Conservation (phyloP, 2,797 vertebrate genomes). For the Eutrigla gurnardus region DNA sequence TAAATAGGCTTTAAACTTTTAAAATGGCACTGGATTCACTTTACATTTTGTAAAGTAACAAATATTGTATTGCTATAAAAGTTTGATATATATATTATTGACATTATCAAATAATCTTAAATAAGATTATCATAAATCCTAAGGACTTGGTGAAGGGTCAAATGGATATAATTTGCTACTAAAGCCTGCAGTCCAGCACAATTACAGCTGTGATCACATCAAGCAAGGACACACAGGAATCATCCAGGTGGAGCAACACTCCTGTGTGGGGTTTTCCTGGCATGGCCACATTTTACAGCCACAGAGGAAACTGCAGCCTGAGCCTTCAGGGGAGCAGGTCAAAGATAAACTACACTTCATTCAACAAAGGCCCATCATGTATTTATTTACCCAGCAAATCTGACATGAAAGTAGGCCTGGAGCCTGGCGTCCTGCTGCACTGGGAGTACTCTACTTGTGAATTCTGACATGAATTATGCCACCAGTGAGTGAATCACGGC, state of each 20-base stretch:
- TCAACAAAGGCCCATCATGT: constrained; percentile 18
- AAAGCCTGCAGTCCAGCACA: background rate
- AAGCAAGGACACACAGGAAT: constrained; percentile 7
- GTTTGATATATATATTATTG: too few relatives aligned
- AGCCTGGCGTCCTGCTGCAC: background rate
- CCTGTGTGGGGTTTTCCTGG: background rate
- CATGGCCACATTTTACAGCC: constrained; percentile 8
- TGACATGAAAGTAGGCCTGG: constrained; percentile 20
- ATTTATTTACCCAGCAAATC: constrained; percentile 48
- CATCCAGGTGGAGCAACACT: background rate
- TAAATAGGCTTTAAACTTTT: too few relatives aligned
- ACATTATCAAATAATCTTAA: too few relatives aligned
- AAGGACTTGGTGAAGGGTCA: background rate
- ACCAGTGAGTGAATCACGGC: constrained; percentile 47
- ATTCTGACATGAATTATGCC: constrained; percentile 47
- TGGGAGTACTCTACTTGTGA: constrained; percentile 3
- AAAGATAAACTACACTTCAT: constrained; percentile 22
- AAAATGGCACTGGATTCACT: too few relatives aligned
- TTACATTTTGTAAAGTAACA: too few relatives aligned
- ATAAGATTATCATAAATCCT: too few relatives aligned
- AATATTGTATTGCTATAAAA: too few relatives aligned
- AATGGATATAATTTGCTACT: background rate
- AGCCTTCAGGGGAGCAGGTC: constrained; percentile 11
- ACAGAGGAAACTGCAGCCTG: background rate
- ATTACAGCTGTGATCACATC: constrained; percentile 17